Evolutionary conservation across 37 sponge, comb jelly and placozoan species (phyloP).

Genomic region (Spongia lamella): DNA sequence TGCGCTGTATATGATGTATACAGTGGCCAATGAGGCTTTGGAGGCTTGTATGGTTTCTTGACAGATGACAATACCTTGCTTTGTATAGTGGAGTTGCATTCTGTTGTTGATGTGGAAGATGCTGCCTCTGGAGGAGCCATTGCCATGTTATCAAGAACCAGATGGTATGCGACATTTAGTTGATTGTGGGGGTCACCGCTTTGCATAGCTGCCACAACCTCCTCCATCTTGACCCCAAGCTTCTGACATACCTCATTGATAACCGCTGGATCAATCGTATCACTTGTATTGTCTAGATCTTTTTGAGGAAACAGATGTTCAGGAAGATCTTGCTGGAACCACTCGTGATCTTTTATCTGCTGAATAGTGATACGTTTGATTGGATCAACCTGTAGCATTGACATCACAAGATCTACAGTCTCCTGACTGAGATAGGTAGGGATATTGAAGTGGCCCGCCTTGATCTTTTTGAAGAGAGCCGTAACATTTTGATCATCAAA

Average conservation of each 20-base stretch:
- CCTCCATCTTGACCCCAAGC: constrained; percentile 33
- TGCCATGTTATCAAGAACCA: constrained; percentile 79
- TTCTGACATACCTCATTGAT: constrained; percentile 75
- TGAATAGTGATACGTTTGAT: constrained; percentile 82
- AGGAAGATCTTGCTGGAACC: constrained; percentile 77
- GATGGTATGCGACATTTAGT: constrained; percentile 84
- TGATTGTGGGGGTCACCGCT: constrained; percentile 64
- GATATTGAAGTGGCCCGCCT: constrained; percentile 76
- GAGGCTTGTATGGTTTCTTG: not conserved
- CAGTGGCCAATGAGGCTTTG: not conserved
- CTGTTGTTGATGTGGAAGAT: no score
- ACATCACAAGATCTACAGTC: constrained; percentile 67
- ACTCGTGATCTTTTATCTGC: constrained; percentile 72
- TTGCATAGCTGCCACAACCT: constrained; percentile 44
- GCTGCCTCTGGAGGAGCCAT: not conserved
- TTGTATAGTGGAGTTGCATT: no score
- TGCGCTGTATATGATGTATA: no score
- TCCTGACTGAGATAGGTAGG: constrained; percentile 69
- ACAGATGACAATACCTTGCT: no score
- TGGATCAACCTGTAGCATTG: constrained; percentile 92
- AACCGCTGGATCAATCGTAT: constrained; percentile 55
- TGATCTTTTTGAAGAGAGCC: constrained; percentile 89
- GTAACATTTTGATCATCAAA: constrained; percentile 93
- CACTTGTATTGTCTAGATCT: not conserved
- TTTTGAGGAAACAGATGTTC: constrained; percentile 74